A percentile compares a stretch with the other conserved stretches of the same genome.
Evolutionary conservation across 2,888 invertebrate species (phyloP).

Genomic region (Polylopha cassiicola): DNA sequence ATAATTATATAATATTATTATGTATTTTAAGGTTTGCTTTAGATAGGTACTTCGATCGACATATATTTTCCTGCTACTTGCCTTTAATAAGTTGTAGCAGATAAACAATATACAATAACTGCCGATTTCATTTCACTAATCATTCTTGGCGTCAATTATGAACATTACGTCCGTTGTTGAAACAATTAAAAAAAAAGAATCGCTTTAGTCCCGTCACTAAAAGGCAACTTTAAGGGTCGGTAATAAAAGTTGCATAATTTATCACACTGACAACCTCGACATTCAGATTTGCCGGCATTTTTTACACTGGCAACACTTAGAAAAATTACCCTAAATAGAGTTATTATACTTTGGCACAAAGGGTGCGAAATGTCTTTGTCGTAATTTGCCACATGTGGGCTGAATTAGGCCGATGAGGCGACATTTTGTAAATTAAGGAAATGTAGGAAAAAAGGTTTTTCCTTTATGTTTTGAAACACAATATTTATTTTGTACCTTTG

Average conservation of each 20-base stretch:
- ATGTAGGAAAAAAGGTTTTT: not conserved
- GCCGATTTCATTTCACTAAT: too few relatives aligned
- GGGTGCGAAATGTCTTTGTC: slow-evolving; percentile 8
- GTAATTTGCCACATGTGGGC: slow-evolving; percentile 7
- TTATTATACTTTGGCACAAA: slow-evolving; percentile 12
- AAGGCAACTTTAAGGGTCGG: slow-evolving; percentile 2
- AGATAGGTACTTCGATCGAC: too few relatives aligned
- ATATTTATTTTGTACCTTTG: too few relatives aligned
- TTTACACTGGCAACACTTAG: slow-evolving; percentile 2
- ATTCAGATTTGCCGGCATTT: not conserved
- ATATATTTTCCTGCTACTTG: too few relatives aligned
- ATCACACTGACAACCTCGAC: slow-evolving; percentile 16
- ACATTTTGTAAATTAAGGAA: slow-evolving; percentile 5
- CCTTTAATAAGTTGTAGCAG: too few relatives aligned
- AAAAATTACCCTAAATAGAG: slow-evolving; percentile 16
- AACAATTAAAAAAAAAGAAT: slow-evolving; percentile 3
- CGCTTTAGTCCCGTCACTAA: not conserved
- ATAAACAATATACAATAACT: too few relatives aligned
- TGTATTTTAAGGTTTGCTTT: too few relatives aligned
- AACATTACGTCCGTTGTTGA: too few relatives aligned
- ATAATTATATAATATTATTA: too few relatives aligned
- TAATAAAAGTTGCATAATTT: slow-evolving; percentile 30
- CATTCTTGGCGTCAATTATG: too few relatives aligned
- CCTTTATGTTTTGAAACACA: too few relatives aligned
- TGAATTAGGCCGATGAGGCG: slow-evolving; percentile 12